phyloP scores from a whole-genome alignment of 1,140 invertebrate species.

The Drosophila rufa region DNA sequence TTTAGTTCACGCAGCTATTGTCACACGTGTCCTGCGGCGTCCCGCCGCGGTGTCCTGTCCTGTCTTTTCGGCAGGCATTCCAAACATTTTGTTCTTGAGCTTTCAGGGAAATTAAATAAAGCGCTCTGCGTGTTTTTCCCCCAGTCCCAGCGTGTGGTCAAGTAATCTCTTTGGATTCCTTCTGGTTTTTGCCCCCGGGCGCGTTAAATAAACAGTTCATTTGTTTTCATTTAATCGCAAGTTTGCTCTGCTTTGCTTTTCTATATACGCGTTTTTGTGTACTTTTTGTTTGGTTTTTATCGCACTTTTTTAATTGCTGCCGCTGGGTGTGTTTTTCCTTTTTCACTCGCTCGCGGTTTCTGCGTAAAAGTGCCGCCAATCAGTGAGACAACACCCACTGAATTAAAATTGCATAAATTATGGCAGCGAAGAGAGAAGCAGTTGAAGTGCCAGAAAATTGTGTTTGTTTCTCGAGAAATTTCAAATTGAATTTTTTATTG shows the following conservation, averaged over 20 bases:
- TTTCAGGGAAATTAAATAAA: conserved; percentile 85
- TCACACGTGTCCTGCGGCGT: conserved; percentile 66
- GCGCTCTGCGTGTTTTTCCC: conserved; percentile 78
- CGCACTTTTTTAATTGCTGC: conserved; percentile 74
- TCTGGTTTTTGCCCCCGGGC: conserved; percentile 40
- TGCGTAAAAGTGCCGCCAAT: conserved; percentile 77
- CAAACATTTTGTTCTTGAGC: conserved; percentile 77
- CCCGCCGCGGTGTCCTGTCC: conserved; percentile 43
- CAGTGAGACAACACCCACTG: conserved; percentile 76
- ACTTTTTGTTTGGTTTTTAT: conserved; percentile 43
- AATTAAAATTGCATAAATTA: conserved; percentile 85
- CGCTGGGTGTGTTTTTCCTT: conserved; percentile 56
- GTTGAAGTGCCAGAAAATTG: conserved; percentile 26
- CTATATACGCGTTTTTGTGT: conserved; percentile 20
- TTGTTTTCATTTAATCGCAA: conserved; percentile 81
- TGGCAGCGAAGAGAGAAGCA: conserved; percentile 7
- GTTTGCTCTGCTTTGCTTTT: conserved; percentile 48
- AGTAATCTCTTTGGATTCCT: conserved; percentile 43
- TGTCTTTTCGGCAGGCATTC: conserved; percentile 55
- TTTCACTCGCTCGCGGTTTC: background rate
- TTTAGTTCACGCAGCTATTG: conserved; percentile 54
- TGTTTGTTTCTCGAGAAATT: conserved; percentile 21
- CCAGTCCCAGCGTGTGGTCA: conserved; percentile 37
- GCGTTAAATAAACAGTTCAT: conserved; percentile 84
- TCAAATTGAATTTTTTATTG: conserved; percentile 18